Evolutionary conservation across 2,888 invertebrate species (phyloP), one percentile per base, ranked within the genome.

Genomic region (Maniola hyperantus): DNA sequence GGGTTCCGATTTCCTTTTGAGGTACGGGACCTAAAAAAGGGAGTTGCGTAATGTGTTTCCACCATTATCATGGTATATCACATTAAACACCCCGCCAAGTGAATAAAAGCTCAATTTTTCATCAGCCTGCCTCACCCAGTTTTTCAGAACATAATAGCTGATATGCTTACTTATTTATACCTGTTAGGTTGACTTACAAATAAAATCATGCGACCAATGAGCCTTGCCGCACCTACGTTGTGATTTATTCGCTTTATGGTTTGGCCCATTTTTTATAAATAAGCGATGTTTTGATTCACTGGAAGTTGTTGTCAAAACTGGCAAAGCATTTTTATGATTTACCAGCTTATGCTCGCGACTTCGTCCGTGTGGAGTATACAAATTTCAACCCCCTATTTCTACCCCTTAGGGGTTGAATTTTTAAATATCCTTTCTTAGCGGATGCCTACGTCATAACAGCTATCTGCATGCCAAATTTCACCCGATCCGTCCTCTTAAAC

Each of bases 171-270:
- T 72, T 75, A 75, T 75, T n/a, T n/a, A n/a, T n/a, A 74, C 74
- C 76, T 71, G 71, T 67, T 68, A 72, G 72, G 71, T 72, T 67
- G 74, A 77, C 79, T 78, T 74, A 76, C 77, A 83, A 83, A 85
- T 83, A 80, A 80, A 86, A 83, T 84, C 81, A 83, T 82, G 81
- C 77, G 76, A 65, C 75, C 81, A 84, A 83, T 85, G 82, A 80
- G 77, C 76, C 79, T 75, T 75, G 54, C 63, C 73, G 71, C 75
- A 74, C 76, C 77, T 77, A 77, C 78, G 77, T 76, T 77, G 77
- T 79, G 79, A 84, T 84, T 82, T 78, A 79, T 81, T 79, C 73
- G 65, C 67, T 69, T 71, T 65, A 50, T 34, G 11, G 61, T 58
- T 39, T 58, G 54, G 61, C 36, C 46, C 55, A 55, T 54, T 54